Conservation (phyloP, 1,140 invertebrate genomes). For the Pristionchus pacificus region DNA sequence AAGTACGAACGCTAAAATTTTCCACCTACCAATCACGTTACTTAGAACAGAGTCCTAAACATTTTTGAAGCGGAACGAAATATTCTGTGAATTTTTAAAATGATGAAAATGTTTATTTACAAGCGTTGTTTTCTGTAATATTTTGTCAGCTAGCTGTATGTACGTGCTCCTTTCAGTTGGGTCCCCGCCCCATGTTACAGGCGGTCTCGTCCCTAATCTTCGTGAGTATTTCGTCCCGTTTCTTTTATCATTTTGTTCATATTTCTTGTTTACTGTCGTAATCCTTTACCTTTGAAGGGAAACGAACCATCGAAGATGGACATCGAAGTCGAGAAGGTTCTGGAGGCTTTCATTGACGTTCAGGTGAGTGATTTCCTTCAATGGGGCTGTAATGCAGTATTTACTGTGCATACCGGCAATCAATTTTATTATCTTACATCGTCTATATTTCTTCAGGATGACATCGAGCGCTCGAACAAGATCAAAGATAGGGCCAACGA, state of each 20-base stretch:
- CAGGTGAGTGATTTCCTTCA: too few relatives aligned
- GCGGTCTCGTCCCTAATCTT: background rate
- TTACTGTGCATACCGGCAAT: too few relatives aligned
- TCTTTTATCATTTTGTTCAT: background rate
- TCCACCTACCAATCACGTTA: too few relatives aligned
- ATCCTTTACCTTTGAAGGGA: too few relatives aligned
- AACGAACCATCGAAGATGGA: background rate
- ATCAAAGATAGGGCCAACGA: slow-evolving; percentile 79
- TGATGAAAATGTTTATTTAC: too few relatives aligned
- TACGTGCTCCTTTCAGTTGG: background rate
- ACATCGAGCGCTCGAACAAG: slow-evolving; percentile 66
- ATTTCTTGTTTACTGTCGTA: background rate
- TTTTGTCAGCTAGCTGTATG: background rate
- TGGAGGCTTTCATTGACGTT: background rate
- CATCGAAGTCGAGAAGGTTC: background rate
- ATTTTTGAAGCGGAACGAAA: too few relatives aligned
- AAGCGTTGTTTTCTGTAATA: background rate
- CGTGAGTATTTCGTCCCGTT: background rate
- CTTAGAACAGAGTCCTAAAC: too few relatives aligned
- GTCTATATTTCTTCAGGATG: too few relatives aligned
- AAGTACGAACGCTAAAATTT: too few relatives aligned
- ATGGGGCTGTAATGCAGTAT: too few relatives aligned
- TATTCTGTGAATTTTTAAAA: too few relatives aligned
- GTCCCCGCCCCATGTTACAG: background rate
- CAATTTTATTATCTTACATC: too few relatives aligned